phyloP scores from a whole-genome alignment of 1,140 invertebrate genomes.

The Thereuonema tuberculata region DNA sequence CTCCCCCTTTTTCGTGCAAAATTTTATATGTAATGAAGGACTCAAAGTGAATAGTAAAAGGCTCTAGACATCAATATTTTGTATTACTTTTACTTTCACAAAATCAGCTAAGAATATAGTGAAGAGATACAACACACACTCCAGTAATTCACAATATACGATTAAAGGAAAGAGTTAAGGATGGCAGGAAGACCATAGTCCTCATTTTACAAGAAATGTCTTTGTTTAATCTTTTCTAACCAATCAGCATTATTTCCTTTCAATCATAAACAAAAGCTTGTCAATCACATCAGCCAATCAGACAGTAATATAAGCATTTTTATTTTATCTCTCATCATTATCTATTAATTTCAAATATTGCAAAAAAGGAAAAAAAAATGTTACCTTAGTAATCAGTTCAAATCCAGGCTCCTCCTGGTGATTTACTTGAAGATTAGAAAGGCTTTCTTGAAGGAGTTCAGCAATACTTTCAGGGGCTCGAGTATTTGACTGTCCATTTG shows the following conservation, averaged over 20 bases:
- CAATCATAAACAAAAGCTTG: not conserved
- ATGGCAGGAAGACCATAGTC: too few species aligned
- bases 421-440: constrained; percentile 35
- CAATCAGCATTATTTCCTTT: not conserved
- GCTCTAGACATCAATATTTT: too few species aligned
- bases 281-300: too few species aligned
- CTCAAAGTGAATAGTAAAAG: too few species aligned
- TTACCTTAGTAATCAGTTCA: constrained; percentile 30
- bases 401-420: constrained; percentile 33
- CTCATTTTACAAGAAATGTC: not conserved
- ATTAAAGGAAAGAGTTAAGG: too few species aligned
- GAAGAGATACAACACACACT: too few species aligned
- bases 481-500: constrained; percentile 21
- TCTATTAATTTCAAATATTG: not conserved
- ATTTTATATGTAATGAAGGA: too few species aligned
- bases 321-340: not conserved
- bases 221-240: not conserved
- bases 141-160: too few species aligned
- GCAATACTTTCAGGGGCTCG: constrained; percentile 40
- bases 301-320: not conserved
- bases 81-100: too few species aligned
- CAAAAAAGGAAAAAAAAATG: not conserved
- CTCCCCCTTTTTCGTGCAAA: too few species aligned
- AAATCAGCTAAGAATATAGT: too few species aligned
- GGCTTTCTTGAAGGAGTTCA: constrained; percentile 40